A percentile compares a stretch with the other conserved stretches of the same genome.
phyloP scores from a whole-genome alignment of 2,888 invertebrate genomes.

The Spisula subtruncata region DNA sequence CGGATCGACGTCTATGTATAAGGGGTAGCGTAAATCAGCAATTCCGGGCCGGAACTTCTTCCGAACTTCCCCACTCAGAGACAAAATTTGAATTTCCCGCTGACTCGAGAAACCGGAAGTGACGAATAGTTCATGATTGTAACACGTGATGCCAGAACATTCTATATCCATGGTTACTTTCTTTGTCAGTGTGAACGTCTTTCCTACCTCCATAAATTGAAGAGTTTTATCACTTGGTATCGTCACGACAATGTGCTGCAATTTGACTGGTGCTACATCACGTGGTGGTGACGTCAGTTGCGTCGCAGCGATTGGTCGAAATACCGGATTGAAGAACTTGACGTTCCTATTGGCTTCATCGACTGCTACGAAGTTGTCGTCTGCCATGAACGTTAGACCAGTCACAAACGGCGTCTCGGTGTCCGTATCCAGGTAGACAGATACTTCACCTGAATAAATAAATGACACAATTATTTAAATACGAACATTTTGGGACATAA shows the following conservation, averaged over 20 bases:
- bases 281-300: constrained; percentile 61
- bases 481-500: too few relatives aligned
- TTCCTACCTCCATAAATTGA: constrained; percentile 65
- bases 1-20: constrained; percentile 63
- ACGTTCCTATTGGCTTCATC: constrained; percentile 68
- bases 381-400: constrained; percentile 65
- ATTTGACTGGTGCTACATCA: constrained; percentile 56
- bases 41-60: constrained; percentile 66
- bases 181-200: constrained; percentile 50
- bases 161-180: constrained; percentile 64
- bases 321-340: constrained; percentile 55
- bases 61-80: constrained; percentile 57
- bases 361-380: constrained; percentile 61
- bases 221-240: constrained; percentile 60
- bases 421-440: constrained; percentile 56
- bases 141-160: constrained; percentile 68
- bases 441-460: constrained; percentile 56
- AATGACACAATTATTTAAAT: too few relatives aligned
- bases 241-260: constrained; percentile 55
- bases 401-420: constrained; percentile 65
- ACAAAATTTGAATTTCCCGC: constrained; percentile 65
- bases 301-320: constrained; percentile 46
- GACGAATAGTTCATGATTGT: constrained; percentile 65
- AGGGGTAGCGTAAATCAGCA: constrained; percentile 67
- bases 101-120: constrained; percentile 69